Evolutionary conservation across 1,140 invertebrate species (phyloP), one percentile per base, ranked within the genome.

Genomic region (Stegodyphus mimosarum): DNA sequence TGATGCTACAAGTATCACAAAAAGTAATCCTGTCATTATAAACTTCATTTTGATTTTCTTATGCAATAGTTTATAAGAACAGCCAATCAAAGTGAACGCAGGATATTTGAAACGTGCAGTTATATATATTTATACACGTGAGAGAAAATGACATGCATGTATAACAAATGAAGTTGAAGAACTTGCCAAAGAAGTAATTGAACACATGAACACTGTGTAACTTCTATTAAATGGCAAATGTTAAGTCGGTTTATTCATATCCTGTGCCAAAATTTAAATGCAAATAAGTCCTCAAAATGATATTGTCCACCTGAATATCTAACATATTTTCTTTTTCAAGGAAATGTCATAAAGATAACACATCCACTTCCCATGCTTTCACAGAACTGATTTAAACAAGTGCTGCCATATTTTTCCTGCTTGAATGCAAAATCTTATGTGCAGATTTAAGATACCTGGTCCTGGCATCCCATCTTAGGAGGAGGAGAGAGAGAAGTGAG

Each of bases 361-460:
- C 13, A 6, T 15, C 33, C 50, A 33, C 17, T 64, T 64, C 17
- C 17, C 63, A 64, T 64, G 63, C 5, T 64, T 64, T 64, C 9
- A 64, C 17, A 33, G 33, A 33, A 33, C 33, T 33, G 33, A 33
- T 33, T 33, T 33, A 33, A 13, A 64, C 63, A 17, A 64, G 73
- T 75, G 55, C 55, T 51, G 55, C 73, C 49, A 60, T 51, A 17
- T 33, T 55, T 60, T 75, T 17, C 49, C 55, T 63, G 60, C 60
- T 63, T 63, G 60, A 63, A 63, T 11, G 10, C 60, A 63, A 11
- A 1, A 10, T 11, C 60, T n/a, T 63, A 63, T 75, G 13, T 10
- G 49, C 52, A 75, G n/a, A 77, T 64, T 48, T 51, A 64, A 66
- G 51, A 69, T 79, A 79, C 77, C 77, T 79, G 77, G 66, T 69